A percentile compares a stretch with the other conserved stretches of the same genome.
These are phyloP conservation scores for Thunnus albacares DNA, from an alignment of 2,797 vertebrate genomes.

Conservation along the genomic window DNA sequence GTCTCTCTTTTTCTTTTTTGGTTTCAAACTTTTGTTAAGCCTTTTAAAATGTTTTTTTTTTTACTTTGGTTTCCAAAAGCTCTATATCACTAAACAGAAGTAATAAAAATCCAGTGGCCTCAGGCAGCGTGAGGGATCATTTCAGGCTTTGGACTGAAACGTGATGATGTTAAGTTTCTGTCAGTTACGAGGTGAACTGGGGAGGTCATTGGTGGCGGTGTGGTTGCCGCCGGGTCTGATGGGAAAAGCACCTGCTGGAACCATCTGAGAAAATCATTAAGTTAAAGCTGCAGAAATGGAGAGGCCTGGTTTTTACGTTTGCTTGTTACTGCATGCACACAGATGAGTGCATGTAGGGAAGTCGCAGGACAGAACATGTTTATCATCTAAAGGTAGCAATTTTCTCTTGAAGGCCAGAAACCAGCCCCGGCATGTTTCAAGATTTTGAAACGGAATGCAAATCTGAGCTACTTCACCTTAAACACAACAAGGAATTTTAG, in stretches of 20 bases:
- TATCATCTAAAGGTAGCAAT: constrained; percentile 47
- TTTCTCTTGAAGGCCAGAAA: constrained; percentile 53
- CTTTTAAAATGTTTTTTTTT: neutral
- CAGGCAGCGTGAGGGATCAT: constrained; percentile 24
- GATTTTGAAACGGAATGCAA: constrained; percentile 23
- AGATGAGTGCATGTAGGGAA: constrained; percentile 37
- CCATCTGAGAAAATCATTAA: constrained; percentile 74
- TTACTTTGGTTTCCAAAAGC: constrained; percentile 3
- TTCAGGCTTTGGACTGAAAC: constrained; percentile 37
- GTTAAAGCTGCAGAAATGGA: constrained; percentile 39
- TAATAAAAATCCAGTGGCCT: constrained; percentile 10
- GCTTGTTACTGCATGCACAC: constrained; percentile 57
- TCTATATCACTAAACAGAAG: neutral
- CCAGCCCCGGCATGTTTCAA: constrained; percentile 59
- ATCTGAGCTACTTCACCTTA: neutral
- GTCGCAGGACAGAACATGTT: constrained; percentile 68
- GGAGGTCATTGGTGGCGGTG: constrained; percentile 44
- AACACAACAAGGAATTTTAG: constrained; percentile 12
- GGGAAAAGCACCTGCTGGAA: constrained; percentile 76
- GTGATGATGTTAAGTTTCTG: constrained; percentile 58
- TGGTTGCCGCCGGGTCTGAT: constrained; percentile 56
- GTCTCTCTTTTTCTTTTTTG: neutral
- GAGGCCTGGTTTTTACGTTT: constrained; percentile 41
- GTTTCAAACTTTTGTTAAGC: neutral
- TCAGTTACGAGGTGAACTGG: constrained; percentile 47